A percentile compares a stretch with the other conserved stretches of the same genome.
Evolutionary conservation across 2,797 vertebrate species (phyloP).

Genomic region (Periophthalmus magnuspinnatus): DNA sequence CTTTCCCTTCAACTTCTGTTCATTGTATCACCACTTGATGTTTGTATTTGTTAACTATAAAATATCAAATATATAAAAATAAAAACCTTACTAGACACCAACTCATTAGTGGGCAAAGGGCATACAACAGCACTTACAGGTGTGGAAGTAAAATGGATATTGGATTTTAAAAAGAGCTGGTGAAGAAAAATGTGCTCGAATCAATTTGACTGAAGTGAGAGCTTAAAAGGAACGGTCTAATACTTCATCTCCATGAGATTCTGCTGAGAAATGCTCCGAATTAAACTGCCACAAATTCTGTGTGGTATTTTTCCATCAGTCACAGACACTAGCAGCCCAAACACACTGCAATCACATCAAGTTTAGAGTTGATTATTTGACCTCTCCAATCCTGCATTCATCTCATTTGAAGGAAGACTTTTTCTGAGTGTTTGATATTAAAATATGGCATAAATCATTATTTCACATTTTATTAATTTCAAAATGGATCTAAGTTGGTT

Average conservation of each 20-base stretch:
- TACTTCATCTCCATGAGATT: background rate
- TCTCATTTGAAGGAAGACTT: too few species aligned
- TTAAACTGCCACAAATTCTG: background rate
- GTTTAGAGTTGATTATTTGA: too few species aligned
- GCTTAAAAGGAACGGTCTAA: background rate
- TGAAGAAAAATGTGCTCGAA: background rate
- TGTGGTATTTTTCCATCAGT: background rate
- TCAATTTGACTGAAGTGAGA: background rate
- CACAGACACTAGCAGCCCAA: background rate
- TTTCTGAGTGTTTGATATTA: too few species aligned
- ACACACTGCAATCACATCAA: too few species aligned
- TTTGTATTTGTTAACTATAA: too few species aligned
- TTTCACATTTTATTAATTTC: too few species aligned
- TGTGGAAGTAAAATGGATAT: constrained; percentile 14
- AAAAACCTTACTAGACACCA: constrained; percentile 20
- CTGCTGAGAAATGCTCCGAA: background rate
- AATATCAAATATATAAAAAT: too few species aligned
- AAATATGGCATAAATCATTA: too few species aligned
- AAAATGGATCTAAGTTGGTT: too few species aligned
- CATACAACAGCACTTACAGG: constrained; percentile 30
- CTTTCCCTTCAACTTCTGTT: too few species aligned
- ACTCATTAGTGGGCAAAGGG: constrained; percentile 22
- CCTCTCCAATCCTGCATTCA: too few species aligned
- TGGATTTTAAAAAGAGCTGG: constrained; percentile 1
- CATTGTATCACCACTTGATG: too few species aligned